Base-by-base conservation (phyloP, 2,797 vertebrate genomes). In the Buceros bicornis region DNA sequence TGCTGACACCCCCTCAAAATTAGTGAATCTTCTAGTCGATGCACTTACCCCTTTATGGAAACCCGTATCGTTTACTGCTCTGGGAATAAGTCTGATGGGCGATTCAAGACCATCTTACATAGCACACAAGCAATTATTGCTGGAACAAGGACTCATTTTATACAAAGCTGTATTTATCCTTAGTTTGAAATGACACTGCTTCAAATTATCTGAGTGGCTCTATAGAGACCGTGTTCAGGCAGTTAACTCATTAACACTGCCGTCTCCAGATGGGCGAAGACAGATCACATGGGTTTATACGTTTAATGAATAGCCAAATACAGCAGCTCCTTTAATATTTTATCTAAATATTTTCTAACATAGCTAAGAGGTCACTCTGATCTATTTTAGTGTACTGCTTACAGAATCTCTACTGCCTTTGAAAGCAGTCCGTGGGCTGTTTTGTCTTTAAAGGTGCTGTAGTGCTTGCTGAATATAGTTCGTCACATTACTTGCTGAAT, bases 101-200 rank as follows among this genome's bases (percentile, higher is more conserved):
- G 79, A 93, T 92, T 94, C 89, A 93, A 79, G 79, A 95, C 43
- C 82, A 69, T 95, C 89, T 93, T 76, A 74, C 16, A 42, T 3
- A 91, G 84, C 1, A 0, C 87, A 86, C 58, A 77, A 74, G 86
- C 78, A 97, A 96, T 96, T 93, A 94, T 74, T 89, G 85, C 91
- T 95, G 79, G 82, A 94, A 93, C 61, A 81, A 93, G 87, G 83
- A 91, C 54, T 58, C 80, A 86, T 90, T 96, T 95, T 42, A 81
- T 69, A 85, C 81, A 96, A 91, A 95, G 95, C 92, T 93, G 79
- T 92, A 93, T 95, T 96, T 96, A 93, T 92, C 90, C 79, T 90
- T 74, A 54, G 84, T 84, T 92, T 88, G 84, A 93, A 96, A 94
- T 1, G 26, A 81, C 50, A 18, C 69, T 42, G 87, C 74, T 83